Evolutionary conservation across 1,140 invertebrate genomes (phyloP).

Genomic region (Anoplophora glabripennis): DNA sequence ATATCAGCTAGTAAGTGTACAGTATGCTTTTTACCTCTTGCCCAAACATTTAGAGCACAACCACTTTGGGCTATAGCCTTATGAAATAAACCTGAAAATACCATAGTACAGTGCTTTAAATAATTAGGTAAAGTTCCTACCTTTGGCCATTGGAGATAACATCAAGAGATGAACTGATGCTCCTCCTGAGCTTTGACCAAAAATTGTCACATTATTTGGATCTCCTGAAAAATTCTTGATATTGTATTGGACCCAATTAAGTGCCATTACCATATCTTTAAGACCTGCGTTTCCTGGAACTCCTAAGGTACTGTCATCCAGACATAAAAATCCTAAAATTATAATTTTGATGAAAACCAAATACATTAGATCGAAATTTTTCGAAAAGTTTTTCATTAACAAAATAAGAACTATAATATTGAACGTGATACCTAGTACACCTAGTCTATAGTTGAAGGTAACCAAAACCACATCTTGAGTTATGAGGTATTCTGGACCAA

Average conservation of each 20-base stretch:
- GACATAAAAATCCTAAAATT: constrained; percentile 33
- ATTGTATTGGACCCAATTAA: constrained; percentile 59
- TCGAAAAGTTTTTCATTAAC: too few species aligned
- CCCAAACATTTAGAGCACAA: constrained; percentile 50
- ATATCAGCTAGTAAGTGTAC: not conserved
- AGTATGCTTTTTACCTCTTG: constrained; percentile 45
- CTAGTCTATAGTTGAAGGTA: constrained; percentile 52
- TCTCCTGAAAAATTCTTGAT: constrained; percentile 55
- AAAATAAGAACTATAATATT: too few species aligned
- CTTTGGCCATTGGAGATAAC: constrained; percentile 38
- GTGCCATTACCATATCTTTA: constrained; percentile 58
- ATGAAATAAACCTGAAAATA: constrained; percentile 58
- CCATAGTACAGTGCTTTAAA: too few species aligned
- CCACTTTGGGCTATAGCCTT: constrained; percentile 64
- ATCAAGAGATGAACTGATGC: constrained; percentile 41
- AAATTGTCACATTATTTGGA: constrained; percentile 48
- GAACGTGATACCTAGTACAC: constrained; percentile 46
- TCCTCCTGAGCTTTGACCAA: constrained; percentile 57
- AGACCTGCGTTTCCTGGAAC: constrained; percentile 61
- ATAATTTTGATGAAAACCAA: not conserved
- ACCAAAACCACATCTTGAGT: constrained; percentile 55
- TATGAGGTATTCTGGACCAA: constrained; percentile 61
- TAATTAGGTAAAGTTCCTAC: constrained; percentile 10
- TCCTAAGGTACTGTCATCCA: constrained; percentile 46
- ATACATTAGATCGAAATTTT: too few species aligned